phyloP scores from a whole-genome alignment of 2,888 invertebrate species.

The Pyrrhia umbra region DNA sequence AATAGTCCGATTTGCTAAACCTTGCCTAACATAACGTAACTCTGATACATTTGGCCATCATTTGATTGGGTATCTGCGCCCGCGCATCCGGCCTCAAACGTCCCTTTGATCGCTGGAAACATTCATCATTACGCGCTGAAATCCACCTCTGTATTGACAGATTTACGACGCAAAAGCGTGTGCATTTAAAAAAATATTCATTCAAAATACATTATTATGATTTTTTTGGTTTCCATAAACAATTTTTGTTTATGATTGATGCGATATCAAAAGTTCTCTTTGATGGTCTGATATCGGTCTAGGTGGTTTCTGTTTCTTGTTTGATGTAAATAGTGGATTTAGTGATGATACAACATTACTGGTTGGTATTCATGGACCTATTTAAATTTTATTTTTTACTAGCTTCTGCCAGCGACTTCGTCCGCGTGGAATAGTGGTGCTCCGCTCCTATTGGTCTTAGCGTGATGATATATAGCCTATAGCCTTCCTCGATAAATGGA shows the following conservation, averaged over 20 bases:
- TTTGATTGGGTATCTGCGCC: conserved; percentile 55
- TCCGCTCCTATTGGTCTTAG: too few relatives aligned
- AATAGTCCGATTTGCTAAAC: too few relatives aligned
- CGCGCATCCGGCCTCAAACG: conserved; percentile 59
- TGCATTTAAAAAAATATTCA: conserved; percentile 64
- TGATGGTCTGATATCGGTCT: conserved; percentile 47
- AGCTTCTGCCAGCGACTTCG: too few relatives aligned
- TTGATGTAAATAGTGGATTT: conserved; percentile 54
- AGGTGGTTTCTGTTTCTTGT: conserved; percentile 37
- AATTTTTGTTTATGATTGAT: conserved; percentile 63
- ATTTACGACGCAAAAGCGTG: conserved; percentile 66
- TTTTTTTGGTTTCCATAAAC: conserved; percentile 58
- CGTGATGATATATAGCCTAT: too few relatives aligned
- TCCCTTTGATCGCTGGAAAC: conserved; percentile 70
- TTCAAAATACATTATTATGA: conserved; percentile 62
- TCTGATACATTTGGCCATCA: conserved; percentile 34
- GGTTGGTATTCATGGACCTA: conserved; percentile 16
- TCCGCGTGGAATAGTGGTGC: too few relatives aligned
- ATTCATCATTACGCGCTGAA: conserved; percentile 67
- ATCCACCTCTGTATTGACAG: conserved; percentile 69
- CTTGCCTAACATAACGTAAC: conserved; percentile 41
- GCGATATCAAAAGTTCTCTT: conserved; percentile 59
- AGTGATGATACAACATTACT: conserved; percentile 47
- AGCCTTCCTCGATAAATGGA: too few relatives aligned
- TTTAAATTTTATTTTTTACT: too few relatives aligned